A percentile compares a stretch with the other conserved stretches of the same genome.
These are phyloP conservation scores for Actinopyga echinites DNA, from an alignment of 53 echinoderm and acorn worm genomes.

Conservation along the genomic window DNA sequence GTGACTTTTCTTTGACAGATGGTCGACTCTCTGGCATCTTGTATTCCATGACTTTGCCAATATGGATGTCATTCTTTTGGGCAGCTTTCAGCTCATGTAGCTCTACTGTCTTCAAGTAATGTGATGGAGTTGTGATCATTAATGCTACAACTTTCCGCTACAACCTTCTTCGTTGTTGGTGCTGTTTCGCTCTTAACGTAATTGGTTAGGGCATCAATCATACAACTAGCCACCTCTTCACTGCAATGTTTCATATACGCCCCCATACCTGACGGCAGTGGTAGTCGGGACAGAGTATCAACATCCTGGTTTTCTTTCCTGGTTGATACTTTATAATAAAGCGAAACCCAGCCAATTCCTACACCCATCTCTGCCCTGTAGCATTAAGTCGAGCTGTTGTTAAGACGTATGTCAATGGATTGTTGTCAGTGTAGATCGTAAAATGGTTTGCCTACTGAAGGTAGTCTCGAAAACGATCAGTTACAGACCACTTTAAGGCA, in stretches of 20 bases:
- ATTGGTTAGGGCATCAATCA: constrained; percentile 15
- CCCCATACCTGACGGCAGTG: constrained; percentile 9
- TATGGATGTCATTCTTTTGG: constrained; percentile 13
- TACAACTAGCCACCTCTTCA: constrained; percentile 6
- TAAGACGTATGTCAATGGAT: constrained; percentile 58
- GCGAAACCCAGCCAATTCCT: neutral
- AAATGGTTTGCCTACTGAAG: constrained; percentile 37
- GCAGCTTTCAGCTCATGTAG: neutral
- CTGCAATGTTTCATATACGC: neutral
- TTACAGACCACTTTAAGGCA: neutral
- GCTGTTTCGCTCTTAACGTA: neutral
- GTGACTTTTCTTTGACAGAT: neutral
- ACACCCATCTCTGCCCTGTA: neutral
- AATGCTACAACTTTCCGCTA: neutral
- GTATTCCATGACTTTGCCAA: constrained; percentile 20
- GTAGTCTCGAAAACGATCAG: neutral
- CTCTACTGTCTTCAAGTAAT: neutral
- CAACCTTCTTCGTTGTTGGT: neutral
- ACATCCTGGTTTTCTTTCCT: constrained; percentile 40
- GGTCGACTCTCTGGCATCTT: neutral
- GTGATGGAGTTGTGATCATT: neutral
- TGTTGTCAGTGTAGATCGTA: constrained; percentile 67
- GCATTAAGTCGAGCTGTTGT: neutral
- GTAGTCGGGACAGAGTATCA: constrained; percentile 48
- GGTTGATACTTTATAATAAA: neutral